phyloP scores from a whole-genome alignment of 2,113 vertebrate genomes.

The Ploceus nigricollis region DNA sequence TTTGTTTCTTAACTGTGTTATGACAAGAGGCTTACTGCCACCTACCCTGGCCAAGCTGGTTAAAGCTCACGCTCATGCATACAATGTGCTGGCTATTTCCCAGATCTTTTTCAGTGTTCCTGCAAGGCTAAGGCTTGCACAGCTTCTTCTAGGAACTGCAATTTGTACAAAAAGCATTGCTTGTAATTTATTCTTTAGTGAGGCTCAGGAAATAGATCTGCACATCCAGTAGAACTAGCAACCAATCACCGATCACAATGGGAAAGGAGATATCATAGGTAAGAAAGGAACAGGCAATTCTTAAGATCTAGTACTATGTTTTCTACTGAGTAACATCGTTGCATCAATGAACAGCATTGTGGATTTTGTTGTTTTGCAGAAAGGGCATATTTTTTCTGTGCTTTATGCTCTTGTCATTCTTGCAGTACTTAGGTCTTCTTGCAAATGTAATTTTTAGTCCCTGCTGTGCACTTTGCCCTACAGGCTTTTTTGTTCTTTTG shows the following conservation, averaged over 20 bases:
- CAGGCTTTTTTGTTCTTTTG: background rate
- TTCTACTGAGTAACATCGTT: background rate
- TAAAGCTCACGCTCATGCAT: background rate
- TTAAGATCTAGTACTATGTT: background rate
- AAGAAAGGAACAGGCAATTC: background rate
- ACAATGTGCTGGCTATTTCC: background rate
- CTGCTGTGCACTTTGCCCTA: background rate
- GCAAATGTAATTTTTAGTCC: background rate
- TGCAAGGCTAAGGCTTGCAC: background rate
- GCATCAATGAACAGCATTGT: background rate
- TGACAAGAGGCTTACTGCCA: background rate
- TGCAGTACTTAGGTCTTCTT: background rate
- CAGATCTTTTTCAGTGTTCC: background rate
- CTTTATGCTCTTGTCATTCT: background rate
- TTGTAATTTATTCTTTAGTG: background rate
- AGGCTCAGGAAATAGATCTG: background rate
- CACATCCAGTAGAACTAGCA: background rate
- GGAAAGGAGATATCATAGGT: background rate
- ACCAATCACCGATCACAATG: fast-evolving
- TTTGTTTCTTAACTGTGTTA: background rate
- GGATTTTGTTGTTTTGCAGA: background rate
- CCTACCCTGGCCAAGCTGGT: background rate
- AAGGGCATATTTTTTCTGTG: background rate
- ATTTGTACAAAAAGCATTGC: background rate
- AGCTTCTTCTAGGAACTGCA: background rate